A percentile compares a stretch with the other conserved stretches of the same genome.
Conservation (phyloP, 2,888 invertebrate genomes). For the Cataglyphis rosenhaueri region DNA sequence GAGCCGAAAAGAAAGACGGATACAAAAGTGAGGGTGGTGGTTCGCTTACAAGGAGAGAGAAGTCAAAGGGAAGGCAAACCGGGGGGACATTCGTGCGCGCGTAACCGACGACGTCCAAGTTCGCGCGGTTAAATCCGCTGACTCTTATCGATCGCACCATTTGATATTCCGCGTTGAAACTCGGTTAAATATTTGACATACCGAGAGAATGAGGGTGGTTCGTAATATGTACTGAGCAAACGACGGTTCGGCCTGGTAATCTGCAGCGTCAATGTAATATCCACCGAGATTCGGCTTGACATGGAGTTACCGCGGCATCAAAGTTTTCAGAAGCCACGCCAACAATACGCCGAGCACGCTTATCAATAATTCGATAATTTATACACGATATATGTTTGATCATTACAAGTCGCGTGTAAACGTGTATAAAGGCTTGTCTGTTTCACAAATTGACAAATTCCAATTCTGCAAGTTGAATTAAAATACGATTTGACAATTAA, state of each 20-base stretch:
- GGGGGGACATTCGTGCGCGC: constrained; percentile 32
- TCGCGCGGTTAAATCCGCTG: constrained; percentile 64
- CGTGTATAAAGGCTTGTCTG: not conserved
- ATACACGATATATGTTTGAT: constrained; percentile 6
- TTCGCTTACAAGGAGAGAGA: constrained; percentile 53
- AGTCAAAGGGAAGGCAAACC: constrained; percentile 49
- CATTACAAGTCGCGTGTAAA: not conserved
- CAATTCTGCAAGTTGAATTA: not conserved
- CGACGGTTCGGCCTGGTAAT: constrained; percentile 78
- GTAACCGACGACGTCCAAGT: constrained; percentile 60
- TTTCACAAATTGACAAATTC: not conserved
- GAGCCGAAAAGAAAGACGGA: constrained; percentile 58
- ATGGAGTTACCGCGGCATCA: constrained; percentile 68
- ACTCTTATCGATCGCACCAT: constrained; percentile 79
- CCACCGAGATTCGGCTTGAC: constrained; percentile 76
- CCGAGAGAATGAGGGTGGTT: constrained; percentile 72
- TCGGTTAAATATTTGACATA: constrained; percentile 83
- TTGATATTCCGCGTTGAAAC: constrained; percentile 79
- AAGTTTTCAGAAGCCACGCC: constrained; percentile 72
- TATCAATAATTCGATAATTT: constrained; percentile 45
- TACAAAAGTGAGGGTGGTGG: constrained; percentile 22
- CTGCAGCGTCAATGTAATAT: constrained; percentile 84
- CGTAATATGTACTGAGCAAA: constrained; percentile 83
- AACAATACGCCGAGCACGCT: constrained; percentile 56
- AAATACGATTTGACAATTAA: not conserved